Evolutionary conservation across 2,113 vertebrate species (phyloP), one percentile per base, ranked within the genome.

Genomic region (Ochotona princeps): DNA sequence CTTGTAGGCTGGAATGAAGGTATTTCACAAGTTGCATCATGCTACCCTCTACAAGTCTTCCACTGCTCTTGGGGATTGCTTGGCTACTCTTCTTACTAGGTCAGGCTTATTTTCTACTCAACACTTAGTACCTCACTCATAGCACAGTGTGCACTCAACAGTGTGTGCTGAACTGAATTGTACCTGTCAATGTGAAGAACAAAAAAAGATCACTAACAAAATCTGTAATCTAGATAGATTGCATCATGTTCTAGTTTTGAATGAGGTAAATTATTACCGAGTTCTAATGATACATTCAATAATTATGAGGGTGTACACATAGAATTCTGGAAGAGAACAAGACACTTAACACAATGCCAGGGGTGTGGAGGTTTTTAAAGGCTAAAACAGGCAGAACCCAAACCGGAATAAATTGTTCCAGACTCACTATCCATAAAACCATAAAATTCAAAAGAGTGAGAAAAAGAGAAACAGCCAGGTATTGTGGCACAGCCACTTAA

Each of bases 351-450:
- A 82, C 51, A 75, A 15, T 85, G 4, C 28, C 57, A 89, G 61
- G 85, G 26, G 12, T 74, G 25, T 8, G 89, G 65, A 91, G 23
- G 76, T 81, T 87, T 89, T 89, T 87, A 83, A 94, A 93, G 54
- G 28, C n/a, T 83, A 80, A 94, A 92, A 86, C 4, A 74, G 61
- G 76, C 18, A 93, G 49, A 85, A 86, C 12, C 44, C 83, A 95
- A 94, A 83, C 26, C 70, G 89, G 51, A 96, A 92, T 88, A n/a
- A 82, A 95, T 91, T 93, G 89, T 49, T 92, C 28, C 72, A 93
- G 57, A 72, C 21, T 92, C 67, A 25, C 32, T 60, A 88, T n/a
- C 17, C 30, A 89, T 54, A 95, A 83, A 90, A 93, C 28, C 32
- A 73, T 63, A 95, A 92, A 87, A 94, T 93, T 87, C 78, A 90